Percentiles rank a stretch among this genome's conserved stretches.
Evolutionary conservation across 2,797 vertebrate species (phyloP).

Genomic region (Gymnoscopelus microlampas): DNA sequence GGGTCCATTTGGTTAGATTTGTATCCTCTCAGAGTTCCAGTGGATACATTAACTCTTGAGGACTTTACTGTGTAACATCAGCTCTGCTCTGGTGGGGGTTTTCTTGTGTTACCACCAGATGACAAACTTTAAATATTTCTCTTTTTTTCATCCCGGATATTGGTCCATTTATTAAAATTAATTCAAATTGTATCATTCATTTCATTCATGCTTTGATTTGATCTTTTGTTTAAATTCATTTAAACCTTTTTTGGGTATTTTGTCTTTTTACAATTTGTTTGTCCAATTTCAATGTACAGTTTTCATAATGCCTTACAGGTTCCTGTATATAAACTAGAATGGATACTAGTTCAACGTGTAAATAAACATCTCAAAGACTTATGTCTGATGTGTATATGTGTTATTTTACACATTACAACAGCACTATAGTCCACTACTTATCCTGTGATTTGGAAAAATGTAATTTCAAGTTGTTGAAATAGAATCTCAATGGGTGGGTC

Average conservation of each 20-base stretch:
- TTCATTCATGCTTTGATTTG: slow-evolving; percentile 47
- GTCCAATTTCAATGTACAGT: slow-evolving; percentile 57
- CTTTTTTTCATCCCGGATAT: no score
- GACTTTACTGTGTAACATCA: slow-evolving; percentile 1
- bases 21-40: no score
- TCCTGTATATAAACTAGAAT: slow-evolving; percentile 74
- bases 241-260: slow-evolving; percentile 14
- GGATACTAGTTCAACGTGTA: slow-evolving; percentile 71
- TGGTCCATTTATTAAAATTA: slow-evolving; percentile 15
- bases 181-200: slow-evolving; percentile 36
- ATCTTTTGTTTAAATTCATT: slow-evolving; percentile 42
- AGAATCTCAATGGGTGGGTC: no score
- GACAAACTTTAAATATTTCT: neutral
- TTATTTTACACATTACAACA: no score
- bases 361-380: slow-evolving; percentile 64
- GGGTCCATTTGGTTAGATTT: no score
- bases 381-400: no score
- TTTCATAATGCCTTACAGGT: slow-evolving; percentile 65
- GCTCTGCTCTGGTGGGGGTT: neutral
- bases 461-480: no score
- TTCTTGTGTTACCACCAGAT: neutral
- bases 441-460: no score
- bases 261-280: slow-evolving; percentile 4
- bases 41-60: neutral
- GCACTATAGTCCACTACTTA: no score